Base-by-base conservation (phyloP, 2,797 vertebrate genomes). In the Carapus acus region DNA sequence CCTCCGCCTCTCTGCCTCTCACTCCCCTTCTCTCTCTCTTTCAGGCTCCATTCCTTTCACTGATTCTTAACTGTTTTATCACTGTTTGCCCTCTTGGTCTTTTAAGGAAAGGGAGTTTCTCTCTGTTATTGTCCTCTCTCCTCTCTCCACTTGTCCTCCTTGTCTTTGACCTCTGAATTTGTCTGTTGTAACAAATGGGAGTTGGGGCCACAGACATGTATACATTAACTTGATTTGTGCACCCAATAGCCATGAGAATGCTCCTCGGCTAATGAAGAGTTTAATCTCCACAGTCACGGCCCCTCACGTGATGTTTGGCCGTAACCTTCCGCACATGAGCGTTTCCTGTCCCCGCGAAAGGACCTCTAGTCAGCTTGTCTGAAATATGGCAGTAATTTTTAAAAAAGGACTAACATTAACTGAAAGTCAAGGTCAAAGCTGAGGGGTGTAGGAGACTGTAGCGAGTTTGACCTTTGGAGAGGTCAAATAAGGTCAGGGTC, bases 401-500 rank as follows among this genome's bases (percentile, higher is more conserved):
- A 11, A 11, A 1, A 7, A 36, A n/a, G 33, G 6, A 50, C 36
- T 40, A 17, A 44, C 47, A 31, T 22, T 22, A 31, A 37, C 23
- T 65, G 11, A 56, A 51, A 70, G 29, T 45, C 17, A 62, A 51
- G 42, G 33, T 55, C 23, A 48, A 14, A 23, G 2, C 18, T 50
- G 12, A 47, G 50, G 43, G 31, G 41, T n/a, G 24, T 7, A 39
- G 3, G 41, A 5, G 0, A 22, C 38, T 23, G 34, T 44, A n/a
- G 29, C 15, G 6, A n/a, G n/a, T n/a, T 8, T 57, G 14, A 36
- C 50, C n/a, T n/a, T 56, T 22, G 45, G 24, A 42, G 23, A 53
- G 37, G 38, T 55, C 16, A n/a, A n/a, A n/a, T n/a, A 16, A 31
- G 59, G 19, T 42, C 22, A 45, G 21, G 43, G 4, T 39, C 14